A percentile compares a stretch with the other conserved stretches of the same genome.
Evolutionary conservation across 2,113 vertebrate species (phyloP).

Genomic region (Chroicocephalus ridibundus): DNA sequence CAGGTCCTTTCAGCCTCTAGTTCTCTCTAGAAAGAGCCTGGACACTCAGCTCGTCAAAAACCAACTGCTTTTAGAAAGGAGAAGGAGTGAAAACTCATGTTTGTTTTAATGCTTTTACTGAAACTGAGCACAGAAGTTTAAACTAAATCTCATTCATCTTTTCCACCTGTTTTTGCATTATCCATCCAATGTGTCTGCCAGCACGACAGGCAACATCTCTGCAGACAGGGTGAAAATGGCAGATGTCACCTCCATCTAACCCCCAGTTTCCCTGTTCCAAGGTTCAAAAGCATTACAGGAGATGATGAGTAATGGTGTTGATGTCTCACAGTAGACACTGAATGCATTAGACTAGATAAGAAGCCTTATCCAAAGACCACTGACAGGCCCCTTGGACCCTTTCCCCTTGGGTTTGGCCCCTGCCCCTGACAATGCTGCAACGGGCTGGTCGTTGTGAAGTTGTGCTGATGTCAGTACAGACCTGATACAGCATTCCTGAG

Average conservation of each 20-base stretch:
- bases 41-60: background rate
- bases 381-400: background rate
- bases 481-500: background rate
- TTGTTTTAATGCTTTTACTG: background rate
- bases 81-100: background rate
- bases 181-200: background rate
- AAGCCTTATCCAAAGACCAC: background rate
- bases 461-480: background rate
- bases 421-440: background rate
- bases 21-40: background rate
- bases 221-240: background rate
- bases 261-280: background rate
- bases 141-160: background rate
- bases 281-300: background rate
- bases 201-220: background rate
- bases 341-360: background rate
- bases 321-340: background rate
- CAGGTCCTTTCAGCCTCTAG: background rate
- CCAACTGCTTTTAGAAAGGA: background rate
- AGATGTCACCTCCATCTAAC: background rate
- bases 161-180: background rate
- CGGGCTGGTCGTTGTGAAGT: no score
- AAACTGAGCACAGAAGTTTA: background rate
- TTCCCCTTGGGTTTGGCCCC: background rate
- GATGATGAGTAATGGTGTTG: background rate